Evolutionary conservation across 23 tunicate genomes (phyloP), one percentile per base, ranked within the genome.

Genomic region (Botrylloides violaceus): DNA sequence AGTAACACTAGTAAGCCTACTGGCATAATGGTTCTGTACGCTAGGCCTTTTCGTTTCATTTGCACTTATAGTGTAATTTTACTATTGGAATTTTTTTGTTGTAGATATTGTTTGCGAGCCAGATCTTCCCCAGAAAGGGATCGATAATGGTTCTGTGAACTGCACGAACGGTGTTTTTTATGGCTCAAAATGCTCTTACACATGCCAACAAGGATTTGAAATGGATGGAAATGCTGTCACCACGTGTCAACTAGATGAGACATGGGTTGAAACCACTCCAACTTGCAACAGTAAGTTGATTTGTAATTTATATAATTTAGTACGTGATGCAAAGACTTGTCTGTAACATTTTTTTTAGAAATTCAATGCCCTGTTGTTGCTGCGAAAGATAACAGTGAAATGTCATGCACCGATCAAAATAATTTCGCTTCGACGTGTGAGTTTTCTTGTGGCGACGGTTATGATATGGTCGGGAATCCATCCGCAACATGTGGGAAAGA

Each of bases 401-500:
- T 50, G 33, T 23, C 59, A 0, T 87, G 95, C 39, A 22, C 65
- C 2, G 79, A 61, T 29, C 82, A 53, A 27, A 25, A 49, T 49
- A 29, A 49, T 61, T 87, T 29, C 37, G 27, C 29, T 15, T 95
- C 99, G 2, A 23, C 61, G 3, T 95, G 99, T 49, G 24, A 39
- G 23, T 90, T 70, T 75, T 22, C 76, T 15, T 95, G 99, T 58
- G 58, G 79, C 12, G 65, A 20, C 2, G 99, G 99, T 18, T 87
- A 82, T 57, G 83, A 77, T 3, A 33, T 87, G 80, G 92, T 82
- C 18, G 99, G 99, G 3, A 90, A 82, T 38, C 71, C 81, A 15
- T 48, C 81, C 2, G 61, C 76, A 0, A 29, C 66, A 5, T 90
- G 97, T 50, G 78, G 58, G 12, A 65, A 75, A 32, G 85, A 79